A percentile compares a stretch with the other conserved stretches of the same genome.
Evolutionary conservation across 2,888 invertebrate genomes (phyloP).

Genomic region (Scaptomyza polygonia): DNA sequence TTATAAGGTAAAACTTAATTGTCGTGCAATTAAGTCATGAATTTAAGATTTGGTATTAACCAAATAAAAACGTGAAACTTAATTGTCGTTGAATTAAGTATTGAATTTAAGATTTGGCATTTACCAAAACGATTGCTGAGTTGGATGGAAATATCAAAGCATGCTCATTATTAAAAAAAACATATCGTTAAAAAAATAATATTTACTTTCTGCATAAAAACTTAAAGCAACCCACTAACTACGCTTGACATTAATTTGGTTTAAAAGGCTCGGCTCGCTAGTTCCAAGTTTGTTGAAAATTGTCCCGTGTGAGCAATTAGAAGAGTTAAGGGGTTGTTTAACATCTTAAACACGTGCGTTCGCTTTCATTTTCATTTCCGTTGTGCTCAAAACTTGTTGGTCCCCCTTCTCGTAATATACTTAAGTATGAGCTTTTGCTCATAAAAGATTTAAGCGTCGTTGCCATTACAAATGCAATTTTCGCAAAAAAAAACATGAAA

Average conservation of each 20-base stretch:
- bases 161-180: too few species aligned
- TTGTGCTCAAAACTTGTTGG: not conserved
- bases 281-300: conserved; percentile 29
- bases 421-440: conserved; percentile 52
- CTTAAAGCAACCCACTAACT: not conserved
- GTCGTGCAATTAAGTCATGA: not conserved
- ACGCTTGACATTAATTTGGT: conserved; percentile 16
- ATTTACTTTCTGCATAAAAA: too few species aligned
- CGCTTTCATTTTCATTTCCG: conserved; percentile 74
- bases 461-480: conserved; percentile 78
- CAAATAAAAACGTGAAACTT: not conserved
- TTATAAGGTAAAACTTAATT: not conserved
- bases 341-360: conserved; percentile 67
- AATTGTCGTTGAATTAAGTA: not conserved
- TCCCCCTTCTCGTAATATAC: conserved; percentile 35
- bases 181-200: too few species aligned
- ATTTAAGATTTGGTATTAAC: not conserved
- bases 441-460: conserved; percentile 76
- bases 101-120: not conserved
- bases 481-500: conserved; percentile 17
- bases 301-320: conserved; percentile 72
- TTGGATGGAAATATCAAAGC: conserved; percentile 10
- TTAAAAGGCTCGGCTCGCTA: not conserved
- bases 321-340: conserved; percentile 67
- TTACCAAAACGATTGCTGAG: not conserved